Conservation (phyloP, 2,888 invertebrate genomes). For the Parthenolecanium corni region DNA sequence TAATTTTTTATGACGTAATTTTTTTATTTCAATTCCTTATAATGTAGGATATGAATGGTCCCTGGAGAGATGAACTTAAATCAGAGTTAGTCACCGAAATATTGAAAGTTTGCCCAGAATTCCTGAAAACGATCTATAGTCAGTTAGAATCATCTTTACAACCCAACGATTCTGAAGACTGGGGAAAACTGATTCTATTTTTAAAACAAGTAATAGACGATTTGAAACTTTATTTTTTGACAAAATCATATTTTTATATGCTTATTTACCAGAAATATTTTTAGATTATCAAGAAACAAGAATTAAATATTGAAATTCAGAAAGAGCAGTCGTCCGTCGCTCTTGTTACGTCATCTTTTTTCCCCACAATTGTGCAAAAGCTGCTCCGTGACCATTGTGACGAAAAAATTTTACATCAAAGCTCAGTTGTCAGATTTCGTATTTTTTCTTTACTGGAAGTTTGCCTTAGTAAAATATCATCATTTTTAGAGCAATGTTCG, state of each 20-base stretch:
- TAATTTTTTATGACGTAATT: not conserved
- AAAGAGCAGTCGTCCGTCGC: not conserved
- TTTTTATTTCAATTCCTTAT: not conserved
- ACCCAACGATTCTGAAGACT: not conserved
- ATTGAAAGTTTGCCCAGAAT: conserved; percentile 15
- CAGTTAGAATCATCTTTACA: not conserved
- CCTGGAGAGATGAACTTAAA: conserved; percentile 1
- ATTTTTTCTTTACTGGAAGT: not conserved
- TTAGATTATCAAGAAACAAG: conserved; percentile 10
- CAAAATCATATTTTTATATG: not conserved
- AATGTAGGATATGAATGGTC: not conserved
- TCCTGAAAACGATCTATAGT: not conserved
- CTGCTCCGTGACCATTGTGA: not conserved
- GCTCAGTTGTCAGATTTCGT: conserved; percentile 3
- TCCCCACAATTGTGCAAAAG: conserved; percentile 7
- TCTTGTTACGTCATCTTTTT: not conserved
- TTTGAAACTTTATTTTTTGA: not conserved
- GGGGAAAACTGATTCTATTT: conserved; percentile 8
- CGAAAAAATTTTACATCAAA: not conserved
- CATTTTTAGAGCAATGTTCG: not conserved
- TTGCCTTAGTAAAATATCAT: not conserved
- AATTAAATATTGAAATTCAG: not conserved
- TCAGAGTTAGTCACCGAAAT: conserved; percentile 6
- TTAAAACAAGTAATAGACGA: not conserved
- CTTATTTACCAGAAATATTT: not conserved